Conservation (phyloP, 2,888 invertebrate genomes). For the Mythimna vitellina region DNA sequence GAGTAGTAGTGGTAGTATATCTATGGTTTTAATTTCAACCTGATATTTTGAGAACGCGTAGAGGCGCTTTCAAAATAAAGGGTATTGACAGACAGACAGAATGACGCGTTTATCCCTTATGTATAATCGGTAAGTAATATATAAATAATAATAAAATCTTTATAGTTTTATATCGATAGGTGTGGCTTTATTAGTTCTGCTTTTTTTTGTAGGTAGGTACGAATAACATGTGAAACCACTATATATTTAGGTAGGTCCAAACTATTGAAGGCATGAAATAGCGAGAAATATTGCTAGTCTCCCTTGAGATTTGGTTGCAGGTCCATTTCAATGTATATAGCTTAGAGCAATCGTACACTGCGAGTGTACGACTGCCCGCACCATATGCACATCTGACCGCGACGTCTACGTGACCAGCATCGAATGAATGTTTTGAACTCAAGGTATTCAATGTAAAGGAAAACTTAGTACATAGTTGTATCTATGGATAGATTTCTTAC, state of each 20-base stretch:
- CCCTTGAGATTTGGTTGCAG: conserved; percentile 15
- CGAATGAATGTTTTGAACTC: not conserved
- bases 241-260: not conserved
- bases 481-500: not conserved
- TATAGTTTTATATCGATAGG: too few species aligned
- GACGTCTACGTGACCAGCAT: conserved; percentile 40
- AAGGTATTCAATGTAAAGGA: conserved; percentile 1
- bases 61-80: too few species aligned
- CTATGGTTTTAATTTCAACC: too few species aligned
- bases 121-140: too few species aligned
- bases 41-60: too few species aligned
- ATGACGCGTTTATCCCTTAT: too few species aligned
- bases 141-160: too few species aligned
- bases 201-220: too few species aligned
- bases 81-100: too few species aligned
- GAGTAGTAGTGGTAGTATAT: too few species aligned
- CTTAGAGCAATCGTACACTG: conserved; percentile 8
- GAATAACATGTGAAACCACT: too few species aligned
- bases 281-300: conserved; percentile 4
- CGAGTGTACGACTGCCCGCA: not conserved
- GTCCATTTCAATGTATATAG: conserved; percentile 22
- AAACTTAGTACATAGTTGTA: not conserved
- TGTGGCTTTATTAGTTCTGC: too few species aligned
- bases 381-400: conserved; percentile 19
- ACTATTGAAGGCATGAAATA: not conserved